These are phyloP conservation scores for Dicrurus megarhynchus DNA, from an alignment of 2,113 vertebrate genomes.

Conservation along the genomic window DNA sequence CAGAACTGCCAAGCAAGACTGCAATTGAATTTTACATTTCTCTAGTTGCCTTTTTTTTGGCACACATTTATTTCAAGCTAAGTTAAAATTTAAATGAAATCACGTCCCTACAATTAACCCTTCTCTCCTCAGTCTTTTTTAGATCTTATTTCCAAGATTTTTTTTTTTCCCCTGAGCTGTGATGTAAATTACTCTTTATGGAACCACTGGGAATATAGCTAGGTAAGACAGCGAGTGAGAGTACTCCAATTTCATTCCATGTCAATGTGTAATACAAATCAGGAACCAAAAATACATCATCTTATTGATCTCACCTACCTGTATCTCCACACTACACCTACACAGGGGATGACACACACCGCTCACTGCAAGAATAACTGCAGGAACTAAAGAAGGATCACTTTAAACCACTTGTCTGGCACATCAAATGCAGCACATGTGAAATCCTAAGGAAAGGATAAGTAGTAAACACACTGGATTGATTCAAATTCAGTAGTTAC, in stretches of 20 bases:
- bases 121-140: background rate
- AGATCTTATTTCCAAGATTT: background rate
- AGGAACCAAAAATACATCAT: background rate
- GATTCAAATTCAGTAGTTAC: background rate
- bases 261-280: background rate
- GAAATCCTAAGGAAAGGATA: background rate
- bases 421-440: background rate
- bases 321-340: background rate
- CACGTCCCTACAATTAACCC: background rate
- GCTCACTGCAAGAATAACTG: background rate
- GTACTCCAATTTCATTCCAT: background rate
- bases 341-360: background rate
- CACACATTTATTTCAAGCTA: background rate
- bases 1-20: background rate
- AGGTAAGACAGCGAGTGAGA: background rate
- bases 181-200: background rate
- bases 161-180: background rate
- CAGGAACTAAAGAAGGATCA: background rate
- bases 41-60: background rate
- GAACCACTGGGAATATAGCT: background rate
- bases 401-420: background rate
- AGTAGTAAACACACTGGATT: background rate
- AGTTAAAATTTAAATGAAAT: background rate
- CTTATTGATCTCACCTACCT: background rate
- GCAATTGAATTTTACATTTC: background rate